Conservation (phyloP, 2,113 vertebrate genomes). For the Delphinapterus leucas region DNA sequence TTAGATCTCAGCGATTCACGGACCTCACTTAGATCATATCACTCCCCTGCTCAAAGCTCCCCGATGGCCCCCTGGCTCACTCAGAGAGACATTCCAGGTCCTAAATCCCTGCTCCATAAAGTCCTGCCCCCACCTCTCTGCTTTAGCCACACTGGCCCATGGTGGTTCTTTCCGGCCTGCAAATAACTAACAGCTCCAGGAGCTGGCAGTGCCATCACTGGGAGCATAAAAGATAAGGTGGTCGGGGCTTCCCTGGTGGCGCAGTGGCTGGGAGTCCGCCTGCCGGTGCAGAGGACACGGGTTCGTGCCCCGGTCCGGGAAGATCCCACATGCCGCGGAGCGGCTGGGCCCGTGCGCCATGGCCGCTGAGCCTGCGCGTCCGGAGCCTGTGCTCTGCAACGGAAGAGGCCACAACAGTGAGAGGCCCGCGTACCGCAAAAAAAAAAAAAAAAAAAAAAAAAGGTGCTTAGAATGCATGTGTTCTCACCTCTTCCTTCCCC, state of each 20-base stretch:
- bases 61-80: fast-evolving
- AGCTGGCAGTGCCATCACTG: not conserved
- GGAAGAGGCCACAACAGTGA: no score
- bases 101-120: not conserved
- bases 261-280: no score
- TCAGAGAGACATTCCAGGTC: not conserved
- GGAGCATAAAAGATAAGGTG: not conserved
- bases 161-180: no score
- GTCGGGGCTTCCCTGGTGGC: no score
- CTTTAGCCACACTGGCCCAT: fast-evolving
- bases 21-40: not conserved
- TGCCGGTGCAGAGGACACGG: no score
- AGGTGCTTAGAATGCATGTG: no score
- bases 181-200: not conserved
- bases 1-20: not conserved
- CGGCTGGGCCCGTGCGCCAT: no score
- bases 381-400: no score
- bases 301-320: no score
- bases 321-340: no score
- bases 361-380: no score
- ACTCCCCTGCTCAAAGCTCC: not conserved
- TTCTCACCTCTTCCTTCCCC: not conserved
- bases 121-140: not conserved
- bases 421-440: no score
- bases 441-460: not conserved